Conservation (phyloP, 92 coral and sea anemone species). For the Parazoanthus darwini region DNA sequence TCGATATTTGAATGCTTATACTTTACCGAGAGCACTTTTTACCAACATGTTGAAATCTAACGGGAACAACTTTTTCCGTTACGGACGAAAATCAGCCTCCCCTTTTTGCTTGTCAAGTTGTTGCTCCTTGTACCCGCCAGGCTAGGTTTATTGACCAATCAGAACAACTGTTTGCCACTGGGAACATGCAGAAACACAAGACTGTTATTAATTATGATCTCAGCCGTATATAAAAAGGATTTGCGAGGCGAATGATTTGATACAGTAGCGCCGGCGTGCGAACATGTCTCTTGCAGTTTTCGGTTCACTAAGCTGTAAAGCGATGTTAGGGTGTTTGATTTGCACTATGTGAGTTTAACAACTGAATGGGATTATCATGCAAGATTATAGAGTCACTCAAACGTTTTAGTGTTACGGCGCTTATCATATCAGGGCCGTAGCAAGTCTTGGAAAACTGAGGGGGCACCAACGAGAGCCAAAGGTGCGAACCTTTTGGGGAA, state of each 20-base stretch:
- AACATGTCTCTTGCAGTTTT: no score
- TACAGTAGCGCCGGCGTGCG: neutral
- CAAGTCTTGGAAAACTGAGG: no score
- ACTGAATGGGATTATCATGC: no score
- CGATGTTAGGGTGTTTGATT: no score
- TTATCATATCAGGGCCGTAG: no score
- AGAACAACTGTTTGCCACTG: neutral
- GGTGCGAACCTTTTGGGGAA: no score
- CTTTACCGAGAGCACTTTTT: neutral
- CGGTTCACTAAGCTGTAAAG: no score
- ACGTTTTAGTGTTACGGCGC: no score
- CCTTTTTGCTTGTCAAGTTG: neutral
- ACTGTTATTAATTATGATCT: neutral
- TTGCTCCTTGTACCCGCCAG: neutral
- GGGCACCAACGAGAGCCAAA: no score
- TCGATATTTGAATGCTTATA: neutral
- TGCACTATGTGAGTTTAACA: no score
- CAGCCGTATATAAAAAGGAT: neutral
- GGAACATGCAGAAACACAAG: slow-evolving; percentile 2
- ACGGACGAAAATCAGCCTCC: neutral
- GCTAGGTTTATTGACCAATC: neutral
- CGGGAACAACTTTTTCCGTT: neutral
- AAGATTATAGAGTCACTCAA: no score
- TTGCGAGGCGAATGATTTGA: neutral
- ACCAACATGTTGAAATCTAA: neutral